phyloP scores from a whole-genome alignment of 2,797 vertebrate species.

The Eidolon dupreanum region DNA sequence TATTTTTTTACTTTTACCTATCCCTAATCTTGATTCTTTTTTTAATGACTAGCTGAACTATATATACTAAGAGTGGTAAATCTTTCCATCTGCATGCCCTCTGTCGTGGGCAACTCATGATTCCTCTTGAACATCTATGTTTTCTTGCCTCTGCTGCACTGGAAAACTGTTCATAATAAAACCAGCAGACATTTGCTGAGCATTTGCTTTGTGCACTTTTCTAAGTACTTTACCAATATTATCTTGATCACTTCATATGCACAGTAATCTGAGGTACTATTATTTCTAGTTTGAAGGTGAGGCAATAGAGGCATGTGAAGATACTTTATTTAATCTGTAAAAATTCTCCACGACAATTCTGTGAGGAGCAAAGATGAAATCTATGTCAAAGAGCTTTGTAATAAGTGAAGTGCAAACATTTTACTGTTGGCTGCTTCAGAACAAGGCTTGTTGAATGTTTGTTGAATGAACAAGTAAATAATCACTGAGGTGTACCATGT shows the following conservation, averaged over 20 bases:
- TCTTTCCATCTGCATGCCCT: background rate
- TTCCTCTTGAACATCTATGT: background rate
- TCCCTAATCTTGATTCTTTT: background rate
- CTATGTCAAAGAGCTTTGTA: conserved; percentile 19
- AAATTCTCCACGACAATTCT: background rate
- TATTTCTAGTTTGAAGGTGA: background rate
- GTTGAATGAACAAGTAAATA: background rate
- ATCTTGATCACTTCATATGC: background rate
- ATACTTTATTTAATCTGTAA: conserved; percentile 33
- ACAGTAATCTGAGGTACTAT: background rate
- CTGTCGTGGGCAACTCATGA: background rate
- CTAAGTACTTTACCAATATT: background rate
- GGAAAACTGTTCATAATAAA: conserved; percentile 14
- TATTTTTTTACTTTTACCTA: background rate
- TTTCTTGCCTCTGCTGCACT: background rate
- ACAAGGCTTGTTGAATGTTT: background rate
- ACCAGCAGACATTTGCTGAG: conserved; percentile 2
- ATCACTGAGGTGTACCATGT: background rate
- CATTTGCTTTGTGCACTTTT: background rate
- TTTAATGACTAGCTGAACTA: background rate
- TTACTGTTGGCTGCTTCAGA: background rate
- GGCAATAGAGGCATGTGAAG: background rate
- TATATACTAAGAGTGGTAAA: too few species aligned
- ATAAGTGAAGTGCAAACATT: background rate
- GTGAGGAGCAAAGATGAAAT: conserved; percentile 16